Conservation (phyloP, 2,888 invertebrate genomes). For the Eretmocerus hayati region DNA sequence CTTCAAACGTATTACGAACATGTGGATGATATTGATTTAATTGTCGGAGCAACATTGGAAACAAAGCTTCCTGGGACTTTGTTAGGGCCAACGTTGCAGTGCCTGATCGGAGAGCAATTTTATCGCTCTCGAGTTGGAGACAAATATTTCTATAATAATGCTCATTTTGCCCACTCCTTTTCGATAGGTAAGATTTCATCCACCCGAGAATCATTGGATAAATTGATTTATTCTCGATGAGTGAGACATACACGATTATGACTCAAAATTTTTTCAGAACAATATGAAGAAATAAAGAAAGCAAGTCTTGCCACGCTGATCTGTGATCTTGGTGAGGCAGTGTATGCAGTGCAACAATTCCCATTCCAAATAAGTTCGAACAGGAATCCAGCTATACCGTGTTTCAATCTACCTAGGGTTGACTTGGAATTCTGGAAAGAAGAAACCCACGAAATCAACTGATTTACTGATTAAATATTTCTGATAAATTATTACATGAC, state of each 20-base stretch:
- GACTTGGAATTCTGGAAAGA: slow-evolving; percentile 46
- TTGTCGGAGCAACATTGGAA: slow-evolving; percentile 50
- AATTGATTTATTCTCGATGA: neutral
- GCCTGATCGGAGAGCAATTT: slow-evolving; percentile 51
- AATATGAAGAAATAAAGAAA: slow-evolving; percentile 40
- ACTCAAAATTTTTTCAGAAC: slow-evolving; percentile 9
- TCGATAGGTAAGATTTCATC: slow-evolving; percentile 30
- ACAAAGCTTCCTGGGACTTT: slow-evolving; percentile 46
- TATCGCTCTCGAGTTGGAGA: slow-evolving; percentile 50
- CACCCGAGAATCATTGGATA: neutral
- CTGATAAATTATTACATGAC: no score
- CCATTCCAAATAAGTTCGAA: slow-evolving; percentile 47
- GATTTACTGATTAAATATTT: no score
- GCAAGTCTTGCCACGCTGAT: slow-evolving; percentile 44
- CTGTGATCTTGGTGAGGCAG: slow-evolving; percentile 45
- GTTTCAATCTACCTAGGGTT: slow-evolving; percentile 40
- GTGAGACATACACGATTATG: neutral
- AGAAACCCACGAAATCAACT: no score
- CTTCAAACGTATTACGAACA: slow-evolving; percentile 40
- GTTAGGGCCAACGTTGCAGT: slow-evolving; percentile 52
- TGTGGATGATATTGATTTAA: slow-evolving; percentile 52
- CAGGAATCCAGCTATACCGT: slow-evolving; percentile 45
- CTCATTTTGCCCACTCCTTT: slow-evolving; percentile 34
- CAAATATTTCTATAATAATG: slow-evolving; percentile 49
- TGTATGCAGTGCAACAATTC: slow-evolving; percentile 47